Evolutionary conservation across 2,797 vertebrate genomes (phyloP).

Genomic region (Mormyrus proboscirostris): DNA sequence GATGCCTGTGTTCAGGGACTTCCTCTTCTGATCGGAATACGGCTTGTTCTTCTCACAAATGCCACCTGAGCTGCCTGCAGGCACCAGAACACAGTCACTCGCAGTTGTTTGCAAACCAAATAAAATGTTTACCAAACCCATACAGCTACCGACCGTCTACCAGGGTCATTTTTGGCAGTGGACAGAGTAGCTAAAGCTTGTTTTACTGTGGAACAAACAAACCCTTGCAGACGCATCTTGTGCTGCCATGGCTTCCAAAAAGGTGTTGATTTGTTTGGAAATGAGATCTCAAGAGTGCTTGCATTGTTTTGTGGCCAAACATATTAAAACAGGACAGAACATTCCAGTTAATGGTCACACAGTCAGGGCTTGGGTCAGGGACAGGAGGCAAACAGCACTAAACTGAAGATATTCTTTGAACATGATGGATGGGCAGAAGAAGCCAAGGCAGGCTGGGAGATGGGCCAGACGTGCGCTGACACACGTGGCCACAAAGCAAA

Average conservation of each 20-base stretch:
- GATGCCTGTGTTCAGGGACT: conserved; percentile 95
- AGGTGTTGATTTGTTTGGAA: not conserved
- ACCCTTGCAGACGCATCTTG: not conserved
- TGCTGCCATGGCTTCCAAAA: not conserved
- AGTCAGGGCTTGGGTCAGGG: not conserved
- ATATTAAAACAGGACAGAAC: not conserved
- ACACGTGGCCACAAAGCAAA: not conserved
- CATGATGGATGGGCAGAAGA: not conserved
- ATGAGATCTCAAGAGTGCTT: not conserved
- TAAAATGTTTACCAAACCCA: not conserved
- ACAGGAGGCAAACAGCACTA: not conserved
- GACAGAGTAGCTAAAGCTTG: not conserved
- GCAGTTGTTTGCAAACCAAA: not conserved
- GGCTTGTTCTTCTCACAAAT: conserved; percentile 89
- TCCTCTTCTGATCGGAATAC: conserved; percentile 88
- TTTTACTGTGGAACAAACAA: not conserved
- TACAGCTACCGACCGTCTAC: not conserved
- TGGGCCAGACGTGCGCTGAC: not conserved
- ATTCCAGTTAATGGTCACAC: not conserved
- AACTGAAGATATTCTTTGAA: not conserved
- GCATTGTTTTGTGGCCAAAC: not conserved
- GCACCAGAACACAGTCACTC: not conserved
- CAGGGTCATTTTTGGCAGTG: not conserved
- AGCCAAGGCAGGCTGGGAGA: not conserved
- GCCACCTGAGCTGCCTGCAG: conserved; percentile 84